phyloP scores from a whole-genome alignment of 2,113 vertebrate genomes.

The Tenebrosternarchus preto region DNA sequence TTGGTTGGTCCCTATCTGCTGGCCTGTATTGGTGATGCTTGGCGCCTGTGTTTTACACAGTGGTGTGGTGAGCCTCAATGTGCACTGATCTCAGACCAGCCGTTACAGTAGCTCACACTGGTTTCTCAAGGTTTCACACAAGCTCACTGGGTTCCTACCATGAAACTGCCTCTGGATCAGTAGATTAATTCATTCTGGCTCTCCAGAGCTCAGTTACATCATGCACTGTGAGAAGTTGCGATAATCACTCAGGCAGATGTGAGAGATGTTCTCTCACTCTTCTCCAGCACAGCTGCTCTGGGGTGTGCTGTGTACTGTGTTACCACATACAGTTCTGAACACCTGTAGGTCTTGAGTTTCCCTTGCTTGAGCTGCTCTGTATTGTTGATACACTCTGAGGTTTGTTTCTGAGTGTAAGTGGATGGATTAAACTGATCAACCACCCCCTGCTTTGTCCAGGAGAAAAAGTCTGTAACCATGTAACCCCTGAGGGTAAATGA shows the following conservation, averaged over 20 bases:
- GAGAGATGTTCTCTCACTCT: background rate
- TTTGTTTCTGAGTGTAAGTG: background rate
- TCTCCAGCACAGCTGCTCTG: slow-evolving; percentile 1
- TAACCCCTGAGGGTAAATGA: background rate
- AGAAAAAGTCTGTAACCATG: background rate
- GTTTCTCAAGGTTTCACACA: too few relatives aligned
- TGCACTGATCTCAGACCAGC: slow-evolving; percentile 9
- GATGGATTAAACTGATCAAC: background rate
- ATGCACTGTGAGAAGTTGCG: background rate
- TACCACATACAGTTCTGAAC: background rate
- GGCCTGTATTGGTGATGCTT: background rate
- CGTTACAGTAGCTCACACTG: background rate
- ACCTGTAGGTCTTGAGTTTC: background rate
- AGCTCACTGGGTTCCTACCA: background rate
- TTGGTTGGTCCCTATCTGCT: too few relatives aligned
- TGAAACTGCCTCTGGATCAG: background rate
- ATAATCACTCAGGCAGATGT: slow-evolving; percentile 2
- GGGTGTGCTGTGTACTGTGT: background rate
- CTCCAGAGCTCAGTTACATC: background rate
- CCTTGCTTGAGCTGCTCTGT: background rate
- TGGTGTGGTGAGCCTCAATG: background rate
- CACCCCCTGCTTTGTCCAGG: background rate
- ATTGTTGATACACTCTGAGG: background rate
- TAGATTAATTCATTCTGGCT: background rate
- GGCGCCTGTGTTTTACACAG: slow-evolving; percentile 22